Conservation (phyloP, 2,888 invertebrate genomes). For the Ormyrus pomaceus region DNA sequence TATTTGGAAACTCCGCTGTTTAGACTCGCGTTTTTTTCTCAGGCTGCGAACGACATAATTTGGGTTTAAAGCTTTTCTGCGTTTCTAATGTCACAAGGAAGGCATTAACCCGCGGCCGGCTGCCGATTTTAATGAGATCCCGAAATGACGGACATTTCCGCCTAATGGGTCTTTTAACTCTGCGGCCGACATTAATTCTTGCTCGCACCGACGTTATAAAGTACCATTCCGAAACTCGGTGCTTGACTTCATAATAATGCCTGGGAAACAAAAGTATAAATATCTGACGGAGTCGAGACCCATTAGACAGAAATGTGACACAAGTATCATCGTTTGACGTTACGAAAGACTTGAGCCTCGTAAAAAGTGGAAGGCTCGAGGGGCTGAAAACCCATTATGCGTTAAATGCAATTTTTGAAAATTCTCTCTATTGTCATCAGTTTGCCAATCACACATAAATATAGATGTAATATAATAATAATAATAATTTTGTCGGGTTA, state of each 20-base stretch:
- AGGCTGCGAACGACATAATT: too few species aligned
- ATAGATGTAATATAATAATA: not conserved
- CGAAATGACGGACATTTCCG: slow-evolving; percentile 33
- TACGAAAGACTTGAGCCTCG: slow-evolving; percentile 38
- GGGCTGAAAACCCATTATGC: not conserved
- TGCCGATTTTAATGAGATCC: slow-evolving; percentile 33
- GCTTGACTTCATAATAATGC: not conserved
- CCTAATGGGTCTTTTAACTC: slow-evolving; percentile 9
- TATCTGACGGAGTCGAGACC: not conserved
- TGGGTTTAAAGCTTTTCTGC: too few species aligned
- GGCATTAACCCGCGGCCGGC: slow-evolving; percentile 14
- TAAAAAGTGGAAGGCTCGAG: slow-evolving; percentile 4
- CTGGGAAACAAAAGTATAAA: not conserved
- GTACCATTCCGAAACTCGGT: not conserved
- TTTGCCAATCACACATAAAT: too few species aligned
- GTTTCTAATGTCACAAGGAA: not conserved
- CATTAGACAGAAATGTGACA: slow-evolving; percentile 39
- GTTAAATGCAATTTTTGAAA: not conserved
- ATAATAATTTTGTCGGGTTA: slow-evolving; percentile 15
- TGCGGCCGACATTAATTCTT: slow-evolving; percentile 2
- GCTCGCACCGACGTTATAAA: not conserved
- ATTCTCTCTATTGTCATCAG: not conserved
- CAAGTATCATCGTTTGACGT: slow-evolving; percentile 38
- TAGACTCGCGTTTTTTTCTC: too few species aligned
- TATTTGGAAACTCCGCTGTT: too few species aligned